Evolutionary conservation across 2,888 invertebrate genomes (phyloP).

Genomic region (Dioctria linearis): DNA sequence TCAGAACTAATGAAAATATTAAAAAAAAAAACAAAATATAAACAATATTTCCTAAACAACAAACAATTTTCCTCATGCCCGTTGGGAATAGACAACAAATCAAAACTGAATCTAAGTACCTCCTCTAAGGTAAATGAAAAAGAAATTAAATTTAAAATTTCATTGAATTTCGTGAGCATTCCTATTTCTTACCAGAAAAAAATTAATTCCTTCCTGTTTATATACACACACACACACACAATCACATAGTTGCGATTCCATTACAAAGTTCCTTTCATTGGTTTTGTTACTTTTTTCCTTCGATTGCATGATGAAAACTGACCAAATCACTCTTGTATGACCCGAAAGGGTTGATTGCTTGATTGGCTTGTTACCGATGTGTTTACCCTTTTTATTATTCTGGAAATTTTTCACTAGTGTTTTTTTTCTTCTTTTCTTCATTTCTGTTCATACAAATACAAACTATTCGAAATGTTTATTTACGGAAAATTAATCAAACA

Average conservation of each 20-base stretch:
- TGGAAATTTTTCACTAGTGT: neutral
- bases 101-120: too few species aligned
- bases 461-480: conserved; percentile 12
- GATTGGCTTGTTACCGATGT: conserved; percentile 21
- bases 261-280: neutral
- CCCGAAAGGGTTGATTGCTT: conserved; percentile 24
- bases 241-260: neutral
- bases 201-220: too few species aligned
- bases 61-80: too few species aligned
- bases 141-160: too few species aligned
- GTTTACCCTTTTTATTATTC: conserved; percentile 13
- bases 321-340: conserved; percentile 21
- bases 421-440: neutral
- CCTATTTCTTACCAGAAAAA: too few species aligned
- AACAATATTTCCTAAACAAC: too few species aligned
- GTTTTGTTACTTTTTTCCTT: neutral
- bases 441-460: neutral
- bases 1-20: too few species aligned
- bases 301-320: neutral
- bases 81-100: too few species aligned
- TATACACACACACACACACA: too few species aligned
- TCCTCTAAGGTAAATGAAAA: too few species aligned
- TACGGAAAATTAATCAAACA: conserved; percentile 24
- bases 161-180: too few species aligned
- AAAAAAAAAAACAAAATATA: too few species aligned